Evolutionary conservation across 2,888 invertebrate species (phyloP), one percentile per base, ranked within the genome.

Genomic region (Ophioninae sp.): DNA sequence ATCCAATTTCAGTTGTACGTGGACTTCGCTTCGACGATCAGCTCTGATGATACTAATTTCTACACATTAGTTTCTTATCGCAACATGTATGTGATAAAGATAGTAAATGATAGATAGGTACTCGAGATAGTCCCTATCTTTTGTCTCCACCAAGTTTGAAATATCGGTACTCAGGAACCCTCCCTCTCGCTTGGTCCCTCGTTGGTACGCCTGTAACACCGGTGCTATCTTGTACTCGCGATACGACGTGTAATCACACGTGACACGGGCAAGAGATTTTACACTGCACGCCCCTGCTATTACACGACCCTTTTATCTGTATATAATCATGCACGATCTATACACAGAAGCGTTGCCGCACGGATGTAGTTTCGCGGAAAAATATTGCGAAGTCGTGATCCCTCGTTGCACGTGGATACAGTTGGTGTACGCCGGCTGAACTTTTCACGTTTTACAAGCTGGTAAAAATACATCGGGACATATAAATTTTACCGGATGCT

Each of bases 71-170:
- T 13, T 5, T 17, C 13, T 50, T 6, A 17, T 10, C 13, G 17
- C 17, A 50, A 13, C 50, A 50, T 13, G 13, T 50, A 17, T 50
- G 13, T 50, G 50, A 50, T 50, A 50, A 50, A 50, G 50, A 50
- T 50, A 50, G 13, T 50, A 3, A 50, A 17, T 50, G 50, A 50
- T 13, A 17, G 17, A 50, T n/a, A n/a, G n/a, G 50, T 50, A 50
- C 17, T 13, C 50, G 50, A 17, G 50, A 50, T 50, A 50, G 17
- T 87, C 87, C 86, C 23, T 17, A 87, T 87, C 84, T 87, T 87
- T 89, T 87, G 89, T 89, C 89, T 90, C 85, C 89, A 89, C 89
- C 87, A 85, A 87, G 81, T 85, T 65, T 20, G 64, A 64, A 87
- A 13, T 89, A 89, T 90, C 88, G 87, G 87, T 85, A 88, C 87